Conservation (phyloP, 2,797 vertebrate species). For the Mormyrops attenuatus region DNA sequence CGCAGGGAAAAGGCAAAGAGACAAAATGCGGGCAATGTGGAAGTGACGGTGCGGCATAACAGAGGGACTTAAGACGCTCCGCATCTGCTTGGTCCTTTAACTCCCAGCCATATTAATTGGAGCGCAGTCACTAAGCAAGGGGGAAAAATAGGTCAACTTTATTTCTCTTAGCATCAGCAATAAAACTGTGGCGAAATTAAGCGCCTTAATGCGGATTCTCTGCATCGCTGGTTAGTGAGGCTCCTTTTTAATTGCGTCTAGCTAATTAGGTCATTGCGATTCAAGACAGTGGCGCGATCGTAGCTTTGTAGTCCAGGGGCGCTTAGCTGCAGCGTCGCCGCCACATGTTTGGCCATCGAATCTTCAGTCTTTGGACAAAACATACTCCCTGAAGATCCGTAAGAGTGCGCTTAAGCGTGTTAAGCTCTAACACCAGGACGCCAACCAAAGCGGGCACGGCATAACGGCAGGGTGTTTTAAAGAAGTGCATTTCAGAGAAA, state of each 20-base stretch:
- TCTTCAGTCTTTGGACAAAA: background rate
- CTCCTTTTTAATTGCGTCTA: slow-evolving; percentile 39
- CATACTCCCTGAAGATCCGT: background rate
- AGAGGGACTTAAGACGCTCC: background rate
- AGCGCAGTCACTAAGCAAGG: background rate
- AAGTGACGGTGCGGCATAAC: background rate
- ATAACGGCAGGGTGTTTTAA: background rate
- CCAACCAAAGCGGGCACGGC: background rate
- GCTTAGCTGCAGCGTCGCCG: background rate
- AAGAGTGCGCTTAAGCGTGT: background rate
- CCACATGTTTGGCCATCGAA: background rate
- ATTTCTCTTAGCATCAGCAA: slow-evolving; percentile 28
- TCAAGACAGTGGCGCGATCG: slow-evolving; percentile 18
- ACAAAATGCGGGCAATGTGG: background rate
- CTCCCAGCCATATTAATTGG: background rate
- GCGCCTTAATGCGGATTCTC: slow-evolving; percentile 40
- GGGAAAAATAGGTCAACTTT: background rate
- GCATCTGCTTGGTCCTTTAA: background rate
- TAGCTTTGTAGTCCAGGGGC: background rate
- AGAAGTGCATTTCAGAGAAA: background rate
- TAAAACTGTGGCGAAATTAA: slow-evolving; percentile 38
- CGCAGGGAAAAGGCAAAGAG: background rate
- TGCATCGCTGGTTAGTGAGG: slow-evolving; percentile 36
- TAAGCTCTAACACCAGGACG: background rate
- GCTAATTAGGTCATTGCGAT: slow-evolving; percentile 37